Evolutionary conservation across 2,888 invertebrate species (phyloP).

Genomic region (Anthophora plumipes): DNA sequence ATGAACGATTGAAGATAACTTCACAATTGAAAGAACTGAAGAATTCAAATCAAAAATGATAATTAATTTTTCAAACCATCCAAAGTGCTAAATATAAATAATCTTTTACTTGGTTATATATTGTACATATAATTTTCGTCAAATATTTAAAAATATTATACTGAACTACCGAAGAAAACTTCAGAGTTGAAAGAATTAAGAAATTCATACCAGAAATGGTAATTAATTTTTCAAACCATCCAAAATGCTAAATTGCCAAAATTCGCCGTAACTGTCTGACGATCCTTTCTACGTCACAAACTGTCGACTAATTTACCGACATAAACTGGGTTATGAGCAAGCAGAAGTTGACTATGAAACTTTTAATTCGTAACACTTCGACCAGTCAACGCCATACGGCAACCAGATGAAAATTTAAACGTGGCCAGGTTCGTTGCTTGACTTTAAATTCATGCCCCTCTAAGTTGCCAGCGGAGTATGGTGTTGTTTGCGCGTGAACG

Average conservation of each 20-base stretch:
- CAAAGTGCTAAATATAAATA: not conserved
- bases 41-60: too few relatives aligned
- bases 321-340: not conserved
- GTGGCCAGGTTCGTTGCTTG: constrained; percentile 20
- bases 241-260: not conserved
- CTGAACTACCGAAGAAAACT: too few relatives aligned
- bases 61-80: not conserved
- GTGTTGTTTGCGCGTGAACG: constrained; percentile 43
- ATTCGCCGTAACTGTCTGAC: not conserved
- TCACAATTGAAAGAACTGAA: too few relatives aligned
- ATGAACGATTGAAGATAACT: too few relatives aligned
- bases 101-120: too few relatives aligned
- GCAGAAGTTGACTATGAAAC: not conserved
- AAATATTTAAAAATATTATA: too few relatives aligned
- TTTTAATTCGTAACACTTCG: constrained; percentile 18
- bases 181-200: too few relatives aligned
- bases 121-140: too few relatives aligned
- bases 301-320: not conserved
- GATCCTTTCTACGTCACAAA: not conserved
- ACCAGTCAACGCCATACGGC: not conserved
- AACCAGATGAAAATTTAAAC: constrained; percentile 50
- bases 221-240: not conserved
- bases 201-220: too few relatives aligned
- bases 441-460: constrained; percentile 56
- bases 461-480: constrained; percentile 15